Evolutionary conservation across 2,888 invertebrate genomes (phyloP).

Genomic region (Trisateles emortualis): DNA sequence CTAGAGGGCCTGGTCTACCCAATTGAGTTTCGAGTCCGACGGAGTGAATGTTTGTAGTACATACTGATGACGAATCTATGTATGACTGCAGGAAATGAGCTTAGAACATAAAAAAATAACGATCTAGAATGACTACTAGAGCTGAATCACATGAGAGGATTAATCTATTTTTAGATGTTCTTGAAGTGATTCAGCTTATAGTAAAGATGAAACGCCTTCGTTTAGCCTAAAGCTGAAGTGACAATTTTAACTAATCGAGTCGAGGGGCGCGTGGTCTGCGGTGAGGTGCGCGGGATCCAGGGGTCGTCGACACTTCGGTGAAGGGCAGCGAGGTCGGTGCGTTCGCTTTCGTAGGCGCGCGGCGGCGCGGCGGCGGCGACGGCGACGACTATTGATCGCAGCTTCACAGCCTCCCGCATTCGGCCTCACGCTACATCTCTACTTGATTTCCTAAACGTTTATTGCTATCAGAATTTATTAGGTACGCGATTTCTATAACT

Average conservation of each 20-base stretch:
- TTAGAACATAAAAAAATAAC: slow-evolving; percentile 13
- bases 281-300: slow-evolving; percentile 58
- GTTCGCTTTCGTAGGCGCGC: slow-evolving; percentile 80
- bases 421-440: slow-evolving; percentile 48
- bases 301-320: slow-evolving; percentile 83
- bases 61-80: slow-evolving; percentile 11
- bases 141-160: slow-evolving; percentile 3
- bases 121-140: slow-evolving; percentile 10
- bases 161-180: not conserved
- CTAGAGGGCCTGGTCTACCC: too few species aligned
- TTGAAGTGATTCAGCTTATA: not conserved
- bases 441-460: slow-evolving; percentile 50
- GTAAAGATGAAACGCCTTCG: not conserved
- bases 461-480: slow-evolving; percentile 35
- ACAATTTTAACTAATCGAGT: slow-evolving; percentile 68
- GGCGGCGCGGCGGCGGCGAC: slow-evolving; percentile 56
- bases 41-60: slow-evolving; percentile 18
- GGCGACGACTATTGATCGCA: slow-evolving; percentile 78
- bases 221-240: slow-evolving; percentile 30
- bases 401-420: slow-evolving; percentile 71
- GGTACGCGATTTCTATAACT: slow-evolving; percentile 3
- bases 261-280: slow-evolving; percentile 50
- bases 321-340: slow-evolving; percentile 83
- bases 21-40: slow-evolving; percentile 31
- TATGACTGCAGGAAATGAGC: slow-evolving; percentile 15